These are phyloP conservation scores for Rhinogobius similis DNA, from an alignment of 2,113 vertebrate genomes.

Conservation along the genomic window DNA sequence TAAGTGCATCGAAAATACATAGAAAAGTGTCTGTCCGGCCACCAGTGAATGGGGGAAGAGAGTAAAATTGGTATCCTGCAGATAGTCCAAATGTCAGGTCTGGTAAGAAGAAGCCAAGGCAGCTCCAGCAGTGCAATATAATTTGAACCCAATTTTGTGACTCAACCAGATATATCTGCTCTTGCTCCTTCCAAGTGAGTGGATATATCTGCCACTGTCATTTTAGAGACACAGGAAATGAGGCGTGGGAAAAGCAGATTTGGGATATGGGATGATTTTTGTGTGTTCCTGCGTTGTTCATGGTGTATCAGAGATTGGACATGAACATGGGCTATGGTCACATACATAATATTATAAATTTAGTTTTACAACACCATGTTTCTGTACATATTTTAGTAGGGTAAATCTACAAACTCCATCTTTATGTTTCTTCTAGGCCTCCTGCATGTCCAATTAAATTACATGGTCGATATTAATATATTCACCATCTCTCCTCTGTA, in stretches of 20 bases:
- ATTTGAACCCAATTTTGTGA: constrained; percentile 66
- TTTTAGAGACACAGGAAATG: constrained; percentile 58
- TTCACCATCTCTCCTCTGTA: too few species aligned
- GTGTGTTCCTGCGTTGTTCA: too few species aligned
- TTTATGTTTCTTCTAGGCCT: too few species aligned
- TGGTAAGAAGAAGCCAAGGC: constrained; percentile 59
- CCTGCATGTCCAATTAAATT: too few species aligned
- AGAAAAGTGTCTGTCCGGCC: constrained; percentile 49
- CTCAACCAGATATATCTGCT: constrained; percentile 63
- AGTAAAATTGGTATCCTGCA: constrained; percentile 57
- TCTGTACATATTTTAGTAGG: too few species aligned
- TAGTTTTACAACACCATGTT: not conserved
- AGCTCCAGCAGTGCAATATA: constrained; percentile 62
- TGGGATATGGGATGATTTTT: constrained; percentile 42
- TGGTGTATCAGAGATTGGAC: too few species aligned
- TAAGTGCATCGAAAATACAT: constrained; percentile 46
- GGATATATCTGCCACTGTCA: constrained; percentile 66
- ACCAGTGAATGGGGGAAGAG: constrained; percentile 40
- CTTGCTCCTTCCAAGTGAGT: constrained; percentile 58
- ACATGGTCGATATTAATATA: too few species aligned
- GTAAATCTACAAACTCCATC: too few species aligned
- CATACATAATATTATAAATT: not conserved
- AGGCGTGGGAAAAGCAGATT: constrained; percentile 61
- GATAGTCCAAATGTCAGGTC: constrained; percentile 66
- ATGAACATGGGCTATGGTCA: constrained; percentile 1